phyloP scores from a whole-genome alignment of 2,797 vertebrate genomes.

The Manis javanica region DNA sequence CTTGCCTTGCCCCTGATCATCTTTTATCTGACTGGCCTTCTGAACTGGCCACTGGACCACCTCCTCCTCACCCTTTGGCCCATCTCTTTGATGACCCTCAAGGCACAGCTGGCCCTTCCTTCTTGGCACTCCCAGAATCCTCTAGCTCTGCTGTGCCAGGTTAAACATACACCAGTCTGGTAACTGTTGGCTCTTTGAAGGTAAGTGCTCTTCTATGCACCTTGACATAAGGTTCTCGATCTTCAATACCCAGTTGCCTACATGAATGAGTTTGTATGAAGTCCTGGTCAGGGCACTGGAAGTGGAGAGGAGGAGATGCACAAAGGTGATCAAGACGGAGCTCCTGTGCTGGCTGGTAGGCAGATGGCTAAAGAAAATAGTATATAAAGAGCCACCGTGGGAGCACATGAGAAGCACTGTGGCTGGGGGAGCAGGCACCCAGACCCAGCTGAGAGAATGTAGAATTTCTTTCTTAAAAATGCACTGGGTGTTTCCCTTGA shows the following conservation, averaged over 20 bases:
- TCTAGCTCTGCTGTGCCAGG: not conserved
- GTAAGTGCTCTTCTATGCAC: not conserved
- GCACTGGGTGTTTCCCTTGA: not conserved
- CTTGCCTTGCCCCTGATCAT: not conserved
- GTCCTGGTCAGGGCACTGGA: not conserved
- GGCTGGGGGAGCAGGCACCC: not conserved
- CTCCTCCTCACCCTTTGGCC: not conserved
- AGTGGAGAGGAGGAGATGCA: not conserved
- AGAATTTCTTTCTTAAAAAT: not conserved
- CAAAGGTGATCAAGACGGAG: not conserved
- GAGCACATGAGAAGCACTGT: not conserved
- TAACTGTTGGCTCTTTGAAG: not conserved
- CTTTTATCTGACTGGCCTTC: not conserved
- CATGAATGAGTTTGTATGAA: not conserved
- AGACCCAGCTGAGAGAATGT: not conserved
- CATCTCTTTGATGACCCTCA: not conserved
- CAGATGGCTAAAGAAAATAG: not conserved
- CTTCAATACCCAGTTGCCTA: not conserved
- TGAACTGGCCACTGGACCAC: not conserved
- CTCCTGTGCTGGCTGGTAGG: not conserved
- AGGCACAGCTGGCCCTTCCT: no score
- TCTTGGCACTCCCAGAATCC: not conserved
- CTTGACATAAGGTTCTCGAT: not conserved
- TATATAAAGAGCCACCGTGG: not conserved
- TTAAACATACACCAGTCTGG: not conserved